Percentiles rank a stretch among this genome's conserved stretches.
phyloP scores from a whole-genome alignment of 2,113 vertebrate species.

The Sturnus vulgaris region DNA sequence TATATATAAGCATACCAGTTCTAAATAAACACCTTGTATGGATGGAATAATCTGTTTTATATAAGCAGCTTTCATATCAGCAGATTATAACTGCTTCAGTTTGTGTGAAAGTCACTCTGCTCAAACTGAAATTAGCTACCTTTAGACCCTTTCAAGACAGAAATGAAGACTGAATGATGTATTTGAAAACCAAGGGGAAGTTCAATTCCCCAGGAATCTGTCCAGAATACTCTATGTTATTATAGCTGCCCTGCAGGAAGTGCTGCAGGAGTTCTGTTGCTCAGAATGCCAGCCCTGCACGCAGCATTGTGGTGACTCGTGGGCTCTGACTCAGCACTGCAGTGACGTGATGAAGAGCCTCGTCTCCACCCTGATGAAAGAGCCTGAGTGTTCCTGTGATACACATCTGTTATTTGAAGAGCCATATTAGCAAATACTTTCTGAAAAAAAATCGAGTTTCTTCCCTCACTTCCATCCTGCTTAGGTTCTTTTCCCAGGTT shows the following conservation, averaged over 20 bases:
- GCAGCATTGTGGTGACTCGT: rapidly evolving
- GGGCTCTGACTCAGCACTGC: neutral
- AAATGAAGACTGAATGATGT: neutral
- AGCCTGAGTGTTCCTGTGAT: neutral
- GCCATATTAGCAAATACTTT: neutral
- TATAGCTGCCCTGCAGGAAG: neutral
- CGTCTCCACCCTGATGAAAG: neutral
- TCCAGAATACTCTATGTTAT: neutral
- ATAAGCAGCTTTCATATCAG: neutral
- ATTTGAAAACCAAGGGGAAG: neutral
- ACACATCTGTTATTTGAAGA: neutral
- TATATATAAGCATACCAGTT: neutral
- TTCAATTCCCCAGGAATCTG: neutral
- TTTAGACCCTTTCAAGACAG: neutral
- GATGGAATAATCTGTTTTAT: neutral
- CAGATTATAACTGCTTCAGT: neutral
- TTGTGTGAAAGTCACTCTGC: neutral
- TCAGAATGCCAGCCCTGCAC: neutral
- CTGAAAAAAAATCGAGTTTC: neutral
- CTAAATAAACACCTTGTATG: neutral
- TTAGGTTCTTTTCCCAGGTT: neutral
- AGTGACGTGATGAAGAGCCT: neutral
- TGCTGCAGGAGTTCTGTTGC: neutral
- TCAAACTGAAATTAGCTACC: neutral
- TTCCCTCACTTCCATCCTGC: neutral